Conservation (phyloP, 1,140 invertebrate species). For the Cydia amplana region DNA sequence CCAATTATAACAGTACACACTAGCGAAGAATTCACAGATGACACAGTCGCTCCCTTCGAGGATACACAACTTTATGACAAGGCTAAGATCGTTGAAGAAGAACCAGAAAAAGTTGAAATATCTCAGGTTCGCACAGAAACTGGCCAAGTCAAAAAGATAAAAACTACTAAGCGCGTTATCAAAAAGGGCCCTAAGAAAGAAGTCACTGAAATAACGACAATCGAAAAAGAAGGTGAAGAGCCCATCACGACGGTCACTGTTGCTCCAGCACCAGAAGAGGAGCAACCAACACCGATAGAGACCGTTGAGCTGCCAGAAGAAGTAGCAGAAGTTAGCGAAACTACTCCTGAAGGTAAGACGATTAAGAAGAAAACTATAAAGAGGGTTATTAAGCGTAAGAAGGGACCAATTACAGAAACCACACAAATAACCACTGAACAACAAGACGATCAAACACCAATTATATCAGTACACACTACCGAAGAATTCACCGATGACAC, state of each 20-base stretch:
- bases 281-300: neutral
- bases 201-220: conserved; percentile 71
- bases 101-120: conserved; percentile 41
- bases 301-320: conserved; percentile 52
- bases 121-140: neutral
- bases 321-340: conserved; percentile 35
- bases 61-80: neutral
- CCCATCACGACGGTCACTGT: conserved; percentile 54
- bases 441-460: conserved; percentile 44
- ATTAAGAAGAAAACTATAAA: conserved; percentile 48
- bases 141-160: neutral
- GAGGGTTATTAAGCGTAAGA: conserved; percentile 49
- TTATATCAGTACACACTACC: conserved; percentile 37
- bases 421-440: conserved; percentile 42
- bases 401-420: conserved; percentile 48
- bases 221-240: conserved; percentile 71
- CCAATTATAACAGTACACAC: neutral
- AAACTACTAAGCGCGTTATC: neutral
- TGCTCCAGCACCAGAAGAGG: neutral
- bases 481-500: conserved; percentile 31
- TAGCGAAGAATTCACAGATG: neutral
- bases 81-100: neutral
- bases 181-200: conserved; percentile 66
- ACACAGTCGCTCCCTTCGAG: neutral
- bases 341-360: conserved; percentile 47